Base-by-base conservation (phyloP, 2,797 vertebrate genomes). In the Luscinia megarhynchos region DNA sequence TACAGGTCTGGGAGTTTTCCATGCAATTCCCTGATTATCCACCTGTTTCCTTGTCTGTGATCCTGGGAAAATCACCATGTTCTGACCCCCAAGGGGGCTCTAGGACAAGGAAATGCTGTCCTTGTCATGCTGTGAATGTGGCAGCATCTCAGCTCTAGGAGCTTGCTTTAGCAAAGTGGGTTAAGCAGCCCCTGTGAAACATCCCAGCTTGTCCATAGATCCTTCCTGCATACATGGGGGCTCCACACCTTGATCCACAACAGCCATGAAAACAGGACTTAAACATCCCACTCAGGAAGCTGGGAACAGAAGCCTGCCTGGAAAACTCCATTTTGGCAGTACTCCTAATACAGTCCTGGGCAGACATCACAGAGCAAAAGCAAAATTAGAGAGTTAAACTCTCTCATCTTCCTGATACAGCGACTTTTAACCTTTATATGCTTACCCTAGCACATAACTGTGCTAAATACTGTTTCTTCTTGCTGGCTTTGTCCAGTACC, bases 161-260 rank as follows among this genome's bases (percentile, higher is more conserved):
- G 10, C 7, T 77, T 63, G 27, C 45, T 75, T 81, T 36, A 51
- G 53, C 22, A 55, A 74, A 46, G 11, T 4, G 5, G 0, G 8
- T 43, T 36, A 41, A 86, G 5, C 27, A 59, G 10, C 7, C 6
- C 6, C 40, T 51, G 12, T 43, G 13, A 83, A 74, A 66, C 34
- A 51, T 11, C n/a, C 61, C 54, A 54, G 0, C 19, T 66, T 34
- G 30, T 15, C 32, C 66, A 34, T 11, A 20, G 6, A 7, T 5
- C 45, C 40, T 63, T 63, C 29, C 11, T 62, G 36, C 7, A 4
- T 6, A 3, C 4, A 17, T 2, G 1, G 8, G 16, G 8, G 16
- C 10, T 41, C 51, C 45, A 6, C 17, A 16, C 4, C 23, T 80
- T 11, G 6, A 38, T 11, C 36, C 4, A 0, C 10, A 59, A 21